Base-by-base conservation (phyloP, 2,888 invertebrate species). In the Epirrhoe alternata region DNA sequence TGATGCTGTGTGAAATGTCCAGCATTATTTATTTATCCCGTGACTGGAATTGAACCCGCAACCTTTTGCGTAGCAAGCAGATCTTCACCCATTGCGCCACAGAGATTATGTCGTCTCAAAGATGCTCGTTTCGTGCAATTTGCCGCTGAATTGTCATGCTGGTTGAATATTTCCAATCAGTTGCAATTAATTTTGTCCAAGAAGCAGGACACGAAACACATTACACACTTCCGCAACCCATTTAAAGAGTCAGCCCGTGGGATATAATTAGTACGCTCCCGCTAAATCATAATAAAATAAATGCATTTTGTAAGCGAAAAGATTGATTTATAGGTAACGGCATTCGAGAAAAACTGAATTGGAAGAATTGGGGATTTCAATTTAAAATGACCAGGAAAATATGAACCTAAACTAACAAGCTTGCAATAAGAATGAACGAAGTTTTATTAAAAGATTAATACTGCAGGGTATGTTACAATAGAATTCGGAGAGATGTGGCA, bases 131-230 rank as follows among this genome's bases (percentile, higher is more conserved):
- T 24, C 24, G 24, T 24, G 1, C 24, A 24, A 2, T 24, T 24
- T 24, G 3, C 24, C 24, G 24, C 24, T 1, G 24, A 42, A 42
- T 10, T 12, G 5, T 12, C 1, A 14, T 2, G 16, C 12, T 14
- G 14, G 47, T 16, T 12, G 14, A 16, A 6, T 47, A 47, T 16
- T 47, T 16, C 47, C 16, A 16, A 38, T 55, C 33, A 35, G 17
- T 33, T 49, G 17, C 42, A 55, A 63, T 57, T n/a, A 42, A 50
- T 55, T 51, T 60, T 42, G 10, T 60, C 33, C 57, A 50, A 51
- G 31, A 61, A 52, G 62, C 67, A 66, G 68, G 68, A 69, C 68
- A 69, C 59, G 49, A 45, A 62, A 62, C 52, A n/a, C 62, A 66
- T 65, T 57, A 69, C 64, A 33, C 17, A 66, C 66, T 69, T 69